phyloP scores from a whole-genome alignment of 2,113 vertebrate genomes.

The Syngnathus floridae region DNA sequence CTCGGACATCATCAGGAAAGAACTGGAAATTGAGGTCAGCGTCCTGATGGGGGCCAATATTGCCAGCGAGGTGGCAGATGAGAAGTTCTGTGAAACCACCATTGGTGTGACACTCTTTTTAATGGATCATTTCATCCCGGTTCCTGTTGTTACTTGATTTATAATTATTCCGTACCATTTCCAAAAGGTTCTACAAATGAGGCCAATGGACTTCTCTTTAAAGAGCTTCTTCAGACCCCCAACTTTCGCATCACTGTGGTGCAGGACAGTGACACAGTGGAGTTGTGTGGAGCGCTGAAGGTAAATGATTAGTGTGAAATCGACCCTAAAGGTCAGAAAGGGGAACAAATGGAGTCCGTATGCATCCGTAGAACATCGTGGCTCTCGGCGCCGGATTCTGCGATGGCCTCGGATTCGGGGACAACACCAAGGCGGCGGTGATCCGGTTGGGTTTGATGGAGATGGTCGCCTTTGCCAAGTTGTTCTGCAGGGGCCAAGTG shows the following conservation, averaged over 20 bases:
- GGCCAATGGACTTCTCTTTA: constrained; percentile 72
- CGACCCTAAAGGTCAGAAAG: too few relatives aligned
- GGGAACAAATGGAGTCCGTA: background rate
- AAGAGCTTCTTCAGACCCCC: constrained; percentile 79
- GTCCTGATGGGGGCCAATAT: constrained; percentile 86
- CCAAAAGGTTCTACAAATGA: constrained; percentile 67
- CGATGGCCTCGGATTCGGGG: constrained; percentile 75
- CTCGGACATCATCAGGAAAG: constrained; percentile 80
- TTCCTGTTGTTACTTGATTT: background rate
- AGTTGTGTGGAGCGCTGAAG: constrained; percentile 84
- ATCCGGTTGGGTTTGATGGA: constrained; percentile 87
- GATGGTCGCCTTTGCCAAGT: constrained; percentile 80
- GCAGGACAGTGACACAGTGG: constrained; percentile 75
- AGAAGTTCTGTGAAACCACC: constrained; percentile 84
- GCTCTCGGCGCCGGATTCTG: constrained; percentile 83
- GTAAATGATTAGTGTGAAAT: constrained; percentile 37
- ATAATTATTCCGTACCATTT: background rate
- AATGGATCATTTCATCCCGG: background rate
- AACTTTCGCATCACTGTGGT: constrained; percentile 82
- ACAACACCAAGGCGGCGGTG: constrained; percentile 85
- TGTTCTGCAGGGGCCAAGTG: constrained; percentile 75
- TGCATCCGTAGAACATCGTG: constrained; percentile 74
- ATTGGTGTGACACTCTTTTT: constrained; percentile 65
- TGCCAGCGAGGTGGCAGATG: constrained; percentile 80
- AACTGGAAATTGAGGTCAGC: constrained; percentile 78